Evolutionary conservation across 2,797 vertebrate genomes (phyloP).

Genomic region (Pampus argenteus): DNA sequence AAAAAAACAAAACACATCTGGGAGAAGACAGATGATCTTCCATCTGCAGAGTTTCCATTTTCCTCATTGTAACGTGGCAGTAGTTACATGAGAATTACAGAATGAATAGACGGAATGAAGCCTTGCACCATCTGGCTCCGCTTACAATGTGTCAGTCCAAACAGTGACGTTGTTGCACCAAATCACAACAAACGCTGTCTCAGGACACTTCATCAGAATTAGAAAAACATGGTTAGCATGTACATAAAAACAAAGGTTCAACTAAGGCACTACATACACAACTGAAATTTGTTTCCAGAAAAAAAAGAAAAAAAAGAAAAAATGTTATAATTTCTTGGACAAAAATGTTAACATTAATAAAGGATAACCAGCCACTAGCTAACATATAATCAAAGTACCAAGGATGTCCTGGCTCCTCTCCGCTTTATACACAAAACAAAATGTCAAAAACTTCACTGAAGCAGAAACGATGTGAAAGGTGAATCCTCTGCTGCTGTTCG

Average conservation of each 20-base stretch:
- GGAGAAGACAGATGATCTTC: slow-evolving; percentile 30
- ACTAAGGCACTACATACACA: not conserved
- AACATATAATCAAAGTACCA: slow-evolving; percentile 23
- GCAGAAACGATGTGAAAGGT: slow-evolving; percentile 35
- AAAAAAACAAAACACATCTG: slow-evolving; percentile 39
- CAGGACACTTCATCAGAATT: no score
- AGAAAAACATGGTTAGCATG: not conserved
- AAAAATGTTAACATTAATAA: not conserved
- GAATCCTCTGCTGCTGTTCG: slow-evolving; percentile 28
- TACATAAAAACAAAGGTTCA: not conserved
- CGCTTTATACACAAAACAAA: no score
- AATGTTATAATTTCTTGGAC: not conserved
- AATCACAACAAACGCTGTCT: no score
- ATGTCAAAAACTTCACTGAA: slow-evolving; percentile 22
- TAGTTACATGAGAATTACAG: slow-evolving; percentile 73
- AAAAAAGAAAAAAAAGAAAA: not conserved
- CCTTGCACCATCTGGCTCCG: slow-evolving; percentile 34
- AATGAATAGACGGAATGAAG: slow-evolving; percentile 56
- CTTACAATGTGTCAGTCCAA: slow-evolving; percentile 23
- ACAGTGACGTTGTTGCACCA: slow-evolving; percentile 17
- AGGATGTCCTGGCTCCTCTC: slow-evolving; percentile 14
- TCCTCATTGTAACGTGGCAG: slow-evolving; percentile 75
- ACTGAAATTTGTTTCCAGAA: not conserved
- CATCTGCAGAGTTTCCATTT: slow-evolving; percentile 31
- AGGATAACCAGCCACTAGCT: slow-evolving; percentile 3